These are phyloP conservation scores for Tenthredo livida DNA, from an alignment of 2,888 invertebrate species.

Conservation along the genomic window DNA sequence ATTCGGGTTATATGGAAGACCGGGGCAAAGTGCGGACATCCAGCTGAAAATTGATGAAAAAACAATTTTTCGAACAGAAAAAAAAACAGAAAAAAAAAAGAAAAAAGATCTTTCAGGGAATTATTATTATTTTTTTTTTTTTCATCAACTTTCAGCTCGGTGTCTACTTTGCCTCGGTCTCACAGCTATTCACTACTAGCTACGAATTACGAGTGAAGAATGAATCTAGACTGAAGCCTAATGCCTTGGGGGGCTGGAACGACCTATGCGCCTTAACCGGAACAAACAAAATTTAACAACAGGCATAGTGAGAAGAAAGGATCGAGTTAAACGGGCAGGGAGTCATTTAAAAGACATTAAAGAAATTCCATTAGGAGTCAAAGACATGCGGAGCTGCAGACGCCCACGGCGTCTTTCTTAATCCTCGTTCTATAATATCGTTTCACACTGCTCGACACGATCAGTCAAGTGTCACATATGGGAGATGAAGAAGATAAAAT, in stretches of 20 bases:
- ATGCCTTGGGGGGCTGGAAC: neutral
- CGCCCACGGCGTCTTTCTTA: neutral
- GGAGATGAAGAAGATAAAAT: neutral
- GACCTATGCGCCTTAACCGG: neutral
- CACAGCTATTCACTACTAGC: no score
- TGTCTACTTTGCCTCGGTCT: no score
- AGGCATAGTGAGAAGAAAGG: slow-evolving; percentile 15
- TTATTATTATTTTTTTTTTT: no score
- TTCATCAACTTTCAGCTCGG: no score
- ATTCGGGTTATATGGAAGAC: neutral
- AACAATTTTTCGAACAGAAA: no score
- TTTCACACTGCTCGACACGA: neutral
- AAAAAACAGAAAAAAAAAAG: no score
- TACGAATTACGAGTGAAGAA: neutral
- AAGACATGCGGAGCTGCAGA: neutral
- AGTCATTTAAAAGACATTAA: slow-evolving; percentile 37
- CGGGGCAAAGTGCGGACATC: no score
- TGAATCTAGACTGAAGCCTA: neutral
- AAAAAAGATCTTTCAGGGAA: no score
- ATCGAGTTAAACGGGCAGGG: neutral
- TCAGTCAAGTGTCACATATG: neutral
- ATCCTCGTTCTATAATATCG: neutral
- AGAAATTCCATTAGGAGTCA: slow-evolving; percentile 25
- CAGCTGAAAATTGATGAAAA: no score
- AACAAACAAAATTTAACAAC: neutral